These are phyloP conservation scores for Sthenelais limicola DNA, from an alignment of 2,888 invertebrate genomes.

Conservation along the genomic window DNA sequence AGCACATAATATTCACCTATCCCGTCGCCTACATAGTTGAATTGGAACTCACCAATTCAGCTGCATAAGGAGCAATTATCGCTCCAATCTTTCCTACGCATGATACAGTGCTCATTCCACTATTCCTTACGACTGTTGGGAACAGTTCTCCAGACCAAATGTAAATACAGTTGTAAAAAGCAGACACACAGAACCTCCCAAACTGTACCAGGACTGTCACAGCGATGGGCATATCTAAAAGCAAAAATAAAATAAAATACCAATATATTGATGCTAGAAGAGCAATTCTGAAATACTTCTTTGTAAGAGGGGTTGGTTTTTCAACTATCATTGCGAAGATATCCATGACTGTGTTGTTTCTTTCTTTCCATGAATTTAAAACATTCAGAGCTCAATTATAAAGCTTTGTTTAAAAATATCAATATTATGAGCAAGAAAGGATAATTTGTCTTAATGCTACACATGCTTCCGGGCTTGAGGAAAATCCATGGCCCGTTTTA, in stretches of 20 bases:
- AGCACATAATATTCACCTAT: too few relatives aligned
- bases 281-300: too few relatives aligned
- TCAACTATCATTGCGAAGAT: too few relatives aligned
- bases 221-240: not conserved
- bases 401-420: too few relatives aligned
- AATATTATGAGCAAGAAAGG: too few relatives aligned
- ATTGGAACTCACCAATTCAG: not conserved
- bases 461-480: too few relatives aligned
- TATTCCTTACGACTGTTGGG: slow-evolving; percentile 6
- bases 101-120: slow-evolving; percentile 1
- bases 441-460: too few relatives aligned
- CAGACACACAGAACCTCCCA: slow-evolving; percentile 27
- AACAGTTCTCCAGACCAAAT: slow-evolving; percentile 23
- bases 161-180: slow-evolving; percentile 7
- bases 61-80: slow-evolving; percentile 12
- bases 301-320: too few relatives aligned
- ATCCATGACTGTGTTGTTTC: too few relatives aligned
- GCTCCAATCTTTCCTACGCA: slow-evolving; percentile 29
- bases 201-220: not conserved
- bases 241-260: not conserved
- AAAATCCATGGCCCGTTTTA: too few relatives aligned
- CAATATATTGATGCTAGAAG: not conserved
- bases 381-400: too few relatives aligned
- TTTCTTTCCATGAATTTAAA: too few relatives aligned
- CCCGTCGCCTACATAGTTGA: not conserved